Base-by-base conservation (phyloP, 23 tunicate species). In the Oikopleura vanhoeffeni region DNA sequence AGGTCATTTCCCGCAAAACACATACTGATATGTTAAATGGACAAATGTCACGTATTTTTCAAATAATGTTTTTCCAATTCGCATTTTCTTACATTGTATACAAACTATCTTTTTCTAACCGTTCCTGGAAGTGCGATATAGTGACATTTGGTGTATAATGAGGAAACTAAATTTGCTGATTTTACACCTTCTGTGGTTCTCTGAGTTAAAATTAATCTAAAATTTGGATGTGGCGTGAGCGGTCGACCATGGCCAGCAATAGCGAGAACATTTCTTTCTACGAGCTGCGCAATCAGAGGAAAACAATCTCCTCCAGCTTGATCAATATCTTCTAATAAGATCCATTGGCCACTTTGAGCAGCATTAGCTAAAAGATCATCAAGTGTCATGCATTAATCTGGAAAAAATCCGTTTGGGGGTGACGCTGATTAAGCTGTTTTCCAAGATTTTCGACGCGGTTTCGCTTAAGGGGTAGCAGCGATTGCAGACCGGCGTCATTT, bases 261-360 rank as follows among this genome's bases (percentile, higher is more conserved):
- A 2, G 79, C 79, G 38, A 71, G 38, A 30, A 71, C 79, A 40
- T 3, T 36, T 13, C 76, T 13, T 1, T 35, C 76, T 40, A 39
- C 4, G 3, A 85, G 76, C 33, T 71, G 79, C 4, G 38, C 79
- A 13, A 71, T 71, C 38, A 71, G 35, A 33, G 79, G 27, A 30
- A 71, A 71, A 32, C 79, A 71, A 38, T 71, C 79, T 2, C 79
- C 79, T 2, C 79, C 79, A 41, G 99, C 99, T 76, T 88, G 85
- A 41, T 95, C 99, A 33, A 90, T 85, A 41, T 95, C 99, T 49
- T 95, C 99, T 40, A 95, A 58, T 77, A 95, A 57, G 40, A 95
- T 41, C 99, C 99, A 95, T 64, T 95, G 8, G 0, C 99, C 99
- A 18, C 88, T 77, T 34, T 36, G 40, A 71, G 89, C 87, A 8